Conservation (phyloP, 2,888 invertebrate species). For the Patella ulyssiponensis region DNA sequence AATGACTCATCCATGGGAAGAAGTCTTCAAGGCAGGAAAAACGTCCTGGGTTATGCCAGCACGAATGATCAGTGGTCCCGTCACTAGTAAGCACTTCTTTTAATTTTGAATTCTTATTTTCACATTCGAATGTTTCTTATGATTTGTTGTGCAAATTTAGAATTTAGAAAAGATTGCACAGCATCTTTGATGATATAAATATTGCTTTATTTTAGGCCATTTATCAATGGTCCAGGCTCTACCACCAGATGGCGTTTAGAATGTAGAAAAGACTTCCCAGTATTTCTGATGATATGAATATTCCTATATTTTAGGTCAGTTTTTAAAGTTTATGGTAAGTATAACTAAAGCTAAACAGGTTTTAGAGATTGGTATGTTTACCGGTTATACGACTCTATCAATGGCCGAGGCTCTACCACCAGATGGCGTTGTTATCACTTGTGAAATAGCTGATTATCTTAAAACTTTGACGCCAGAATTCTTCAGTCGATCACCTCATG, state of each 20-base stretch:
- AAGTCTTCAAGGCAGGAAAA: conserved; percentile 34
- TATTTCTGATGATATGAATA: too few relatives aligned
- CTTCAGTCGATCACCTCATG: conserved; percentile 41
- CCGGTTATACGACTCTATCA: conserved; percentile 47
- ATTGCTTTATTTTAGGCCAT: conserved; percentile 36
- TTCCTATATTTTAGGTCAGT: conserved; percentile 38
- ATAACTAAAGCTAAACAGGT: conserved; percentile 42
- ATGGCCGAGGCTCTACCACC: conserved; percentile 49
- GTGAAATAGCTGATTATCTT: conserved; percentile 46
- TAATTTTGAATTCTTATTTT: too few relatives aligned
- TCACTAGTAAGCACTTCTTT: too few relatives aligned
- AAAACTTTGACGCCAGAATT: conserved; percentile 36
- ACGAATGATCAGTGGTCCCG: conserved; percentile 33
- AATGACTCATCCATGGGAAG: conserved; percentile 31
- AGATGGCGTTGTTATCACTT: conserved; percentile 43
- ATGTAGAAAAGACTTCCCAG: too few relatives aligned
- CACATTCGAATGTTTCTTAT: too few relatives aligned
- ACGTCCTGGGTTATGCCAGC: conserved; percentile 30
- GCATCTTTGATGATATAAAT: too few relatives aligned
- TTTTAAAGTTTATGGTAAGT: conserved; percentile 42
- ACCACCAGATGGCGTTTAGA: conserved; percentile 44
- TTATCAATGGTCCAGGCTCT: conserved; percentile 48
- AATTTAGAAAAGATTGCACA: too few relatives aligned
- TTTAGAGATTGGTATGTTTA: conserved; percentile 50
- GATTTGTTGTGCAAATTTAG: too few relatives aligned